Evolutionary conservation across 2,797 vertebrate genomes (phyloP).

Genomic region (Poecilia gillii): DNA sequence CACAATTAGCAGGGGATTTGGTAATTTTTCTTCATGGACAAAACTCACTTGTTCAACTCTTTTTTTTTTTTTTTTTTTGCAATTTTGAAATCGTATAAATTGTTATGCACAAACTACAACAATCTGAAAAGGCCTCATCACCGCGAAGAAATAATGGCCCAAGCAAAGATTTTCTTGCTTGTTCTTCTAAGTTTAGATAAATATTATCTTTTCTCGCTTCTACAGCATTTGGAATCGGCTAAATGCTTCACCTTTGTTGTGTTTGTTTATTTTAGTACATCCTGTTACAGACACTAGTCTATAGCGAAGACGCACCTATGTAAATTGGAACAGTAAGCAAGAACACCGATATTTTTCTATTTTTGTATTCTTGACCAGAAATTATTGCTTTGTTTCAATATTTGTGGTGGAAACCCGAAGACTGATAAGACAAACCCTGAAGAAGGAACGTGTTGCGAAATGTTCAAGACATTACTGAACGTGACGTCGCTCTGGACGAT

Average conservation of each 20-base stretch:
- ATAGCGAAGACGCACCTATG: background rate
- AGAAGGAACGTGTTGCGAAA: conserved; percentile 51
- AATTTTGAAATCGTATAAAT: background rate
- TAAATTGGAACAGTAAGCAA: background rate
- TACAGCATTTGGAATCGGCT: background rate
- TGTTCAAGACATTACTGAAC: background rate
- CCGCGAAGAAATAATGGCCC: background rate
- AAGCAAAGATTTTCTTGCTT: background rate
- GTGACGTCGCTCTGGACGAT: conserved; percentile 48
- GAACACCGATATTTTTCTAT: background rate
- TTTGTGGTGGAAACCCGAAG: background rate
- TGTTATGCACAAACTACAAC: too few species aligned
- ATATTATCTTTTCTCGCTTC: background rate
- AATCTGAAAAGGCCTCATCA: too few species aligned
- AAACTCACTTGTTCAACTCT: background rate
- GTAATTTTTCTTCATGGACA: background rate
- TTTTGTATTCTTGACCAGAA: background rate
- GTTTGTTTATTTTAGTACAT: background rate
- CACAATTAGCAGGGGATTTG: background rate
- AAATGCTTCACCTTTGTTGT: background rate
- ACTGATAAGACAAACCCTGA: conserved; percentile 16
- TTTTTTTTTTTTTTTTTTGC: background rate
- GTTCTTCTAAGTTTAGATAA: background rate
- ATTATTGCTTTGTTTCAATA: background rate
- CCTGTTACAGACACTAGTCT: background rate